Conservation (phyloP, 2,113 vertebrate species). For the Archocentrus centrarchus region DNA sequence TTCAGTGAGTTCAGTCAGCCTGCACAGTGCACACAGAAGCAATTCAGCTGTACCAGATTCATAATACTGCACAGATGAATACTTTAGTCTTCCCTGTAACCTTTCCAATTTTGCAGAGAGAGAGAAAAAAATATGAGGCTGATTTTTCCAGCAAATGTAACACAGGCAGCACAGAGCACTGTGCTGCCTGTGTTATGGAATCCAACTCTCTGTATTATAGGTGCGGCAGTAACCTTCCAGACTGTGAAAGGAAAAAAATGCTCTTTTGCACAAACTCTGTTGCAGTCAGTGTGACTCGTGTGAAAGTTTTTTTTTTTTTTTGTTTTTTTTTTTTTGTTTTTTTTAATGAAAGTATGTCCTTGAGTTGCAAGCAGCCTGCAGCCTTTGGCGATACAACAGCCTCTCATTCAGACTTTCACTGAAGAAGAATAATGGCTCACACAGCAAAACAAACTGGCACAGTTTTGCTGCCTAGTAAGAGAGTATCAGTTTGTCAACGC, state of each 20-base stretch:
- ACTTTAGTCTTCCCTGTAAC: constrained; percentile 13
- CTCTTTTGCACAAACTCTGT: constrained; percentile 46
- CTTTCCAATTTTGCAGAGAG: constrained; percentile 19
- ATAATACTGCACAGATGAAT: constrained; percentile 34
- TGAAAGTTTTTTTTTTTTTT: constrained; percentile 30
- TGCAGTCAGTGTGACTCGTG: constrained; percentile 45
- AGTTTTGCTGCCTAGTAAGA: not conserved
- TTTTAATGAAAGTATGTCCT: constrained; percentile 49
- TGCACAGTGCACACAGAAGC: constrained; percentile 9
- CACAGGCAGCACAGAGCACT: constrained; percentile 18
- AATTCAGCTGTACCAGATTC: constrained; percentile 35
- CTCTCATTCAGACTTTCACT: constrained; percentile 24
- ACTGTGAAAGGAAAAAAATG: constrained; percentile 41
- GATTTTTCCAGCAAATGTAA: not conserved
- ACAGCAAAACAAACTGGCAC: constrained; percentile 6
- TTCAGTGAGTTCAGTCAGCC: constrained; percentile 11
- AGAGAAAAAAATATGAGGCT: not conserved
- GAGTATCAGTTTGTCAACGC: not conserved
- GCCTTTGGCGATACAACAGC: constrained; percentile 54
- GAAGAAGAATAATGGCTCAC: constrained; percentile 9
- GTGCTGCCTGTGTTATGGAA: constrained; percentile 37
- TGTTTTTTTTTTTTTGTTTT: not conserved
- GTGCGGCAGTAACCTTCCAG: constrained; percentile 51
- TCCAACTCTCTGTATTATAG: constrained; percentile 21
- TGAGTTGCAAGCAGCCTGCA: constrained; percentile 52